Conservation (phyloP, 1,140 invertebrate genomes). For the Bombus turneri region DNA sequence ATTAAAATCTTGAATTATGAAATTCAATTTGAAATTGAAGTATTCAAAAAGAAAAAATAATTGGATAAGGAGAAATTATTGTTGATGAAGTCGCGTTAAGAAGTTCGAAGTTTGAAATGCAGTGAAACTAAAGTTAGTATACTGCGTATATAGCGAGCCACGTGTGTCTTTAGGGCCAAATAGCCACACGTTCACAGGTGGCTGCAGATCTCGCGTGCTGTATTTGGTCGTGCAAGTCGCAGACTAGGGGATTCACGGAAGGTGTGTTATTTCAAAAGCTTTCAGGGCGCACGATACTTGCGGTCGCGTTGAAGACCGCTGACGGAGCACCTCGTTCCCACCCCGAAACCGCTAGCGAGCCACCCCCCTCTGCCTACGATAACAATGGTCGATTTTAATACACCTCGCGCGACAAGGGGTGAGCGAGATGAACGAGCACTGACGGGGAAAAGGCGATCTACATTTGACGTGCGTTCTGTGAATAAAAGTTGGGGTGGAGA, state of each 20-base stretch:
- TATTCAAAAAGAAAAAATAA: background rate
- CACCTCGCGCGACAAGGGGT: slow-evolving; percentile 34
- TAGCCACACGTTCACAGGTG: slow-evolving; percentile 60
- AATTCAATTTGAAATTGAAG: background rate
- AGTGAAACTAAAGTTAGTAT: background rate
- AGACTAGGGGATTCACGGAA: background rate
- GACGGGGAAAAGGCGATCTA: background rate
- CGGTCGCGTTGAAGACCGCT: slow-evolving; percentile 52
- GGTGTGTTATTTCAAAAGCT: slow-evolving; percentile 63
- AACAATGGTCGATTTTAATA: slow-evolving; percentile 71
- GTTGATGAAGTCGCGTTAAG: background rate
- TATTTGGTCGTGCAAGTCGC: background rate
- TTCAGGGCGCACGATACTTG: slow-evolving; percentile 49
- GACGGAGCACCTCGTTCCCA: slow-evolving; percentile 3
- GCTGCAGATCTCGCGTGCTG: slow-evolving; percentile 21
- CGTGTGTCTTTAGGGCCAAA: slow-evolving; percentile 36
- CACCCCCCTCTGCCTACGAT: slow-evolving; percentile 16
- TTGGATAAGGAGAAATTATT: too few species aligned
- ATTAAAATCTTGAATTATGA: too few species aligned
- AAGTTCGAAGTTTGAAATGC: background rate
- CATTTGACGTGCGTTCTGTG: slow-evolving; percentile 58
- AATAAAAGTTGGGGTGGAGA: slow-evolving; percentile 58
- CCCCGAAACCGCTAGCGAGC: background rate
- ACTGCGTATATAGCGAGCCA: slow-evolving; percentile 15
- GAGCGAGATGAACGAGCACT: slow-evolving; percentile 6